phyloP scores from a whole-genome alignment of 1,140 invertebrate species.

The Caerostris extrusa region DNA sequence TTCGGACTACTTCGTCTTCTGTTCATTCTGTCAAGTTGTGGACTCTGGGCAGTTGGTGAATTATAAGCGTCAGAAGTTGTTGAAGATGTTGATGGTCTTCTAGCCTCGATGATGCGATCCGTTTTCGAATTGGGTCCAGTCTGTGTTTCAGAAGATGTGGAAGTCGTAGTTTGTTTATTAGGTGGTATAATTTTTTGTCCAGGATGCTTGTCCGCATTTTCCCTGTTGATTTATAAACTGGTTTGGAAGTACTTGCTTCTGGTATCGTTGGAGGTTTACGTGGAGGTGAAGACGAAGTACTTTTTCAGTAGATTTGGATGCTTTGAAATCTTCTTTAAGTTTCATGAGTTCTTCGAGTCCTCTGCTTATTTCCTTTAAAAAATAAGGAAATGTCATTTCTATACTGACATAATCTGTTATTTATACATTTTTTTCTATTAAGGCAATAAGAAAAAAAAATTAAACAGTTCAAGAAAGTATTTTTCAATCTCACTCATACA shows the following conservation, averaged over 20 bases:
- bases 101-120: conserved; percentile 17
- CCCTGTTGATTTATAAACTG: conserved; percentile 62
- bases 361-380: conserved; percentile 57
- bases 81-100: conserved; percentile 54
- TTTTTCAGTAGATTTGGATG: neutral
- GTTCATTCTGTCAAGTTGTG: conserved; percentile 5
- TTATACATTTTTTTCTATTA: too few species aligned
- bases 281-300: too few species aligned
- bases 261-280: neutral
- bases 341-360: conserved; percentile 74
- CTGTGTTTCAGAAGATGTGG: conserved; percentile 53
- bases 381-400: too few species aligned
- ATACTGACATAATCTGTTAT: too few species aligned
- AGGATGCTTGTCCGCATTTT: conserved; percentile 58
- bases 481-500: too few species aligned
- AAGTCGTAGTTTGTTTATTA: neutral
- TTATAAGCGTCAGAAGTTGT: conserved; percentile 68
- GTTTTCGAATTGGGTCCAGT: neutral
- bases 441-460: too few species aligned
- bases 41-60: conserved; percentile 61
- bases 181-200: conserved; percentile 57
- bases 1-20: neutral
- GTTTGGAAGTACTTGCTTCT: neutral
- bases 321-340: conserved; percentile 52
- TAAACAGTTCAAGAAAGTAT: too few species aligned